A percentile compares a stretch with the other conserved stretches of the same genome.
These are phyloP conservation scores for Zophobas morio DNA, from an alignment of 1,140 invertebrate species.

Conservation along the genomic window DNA sequence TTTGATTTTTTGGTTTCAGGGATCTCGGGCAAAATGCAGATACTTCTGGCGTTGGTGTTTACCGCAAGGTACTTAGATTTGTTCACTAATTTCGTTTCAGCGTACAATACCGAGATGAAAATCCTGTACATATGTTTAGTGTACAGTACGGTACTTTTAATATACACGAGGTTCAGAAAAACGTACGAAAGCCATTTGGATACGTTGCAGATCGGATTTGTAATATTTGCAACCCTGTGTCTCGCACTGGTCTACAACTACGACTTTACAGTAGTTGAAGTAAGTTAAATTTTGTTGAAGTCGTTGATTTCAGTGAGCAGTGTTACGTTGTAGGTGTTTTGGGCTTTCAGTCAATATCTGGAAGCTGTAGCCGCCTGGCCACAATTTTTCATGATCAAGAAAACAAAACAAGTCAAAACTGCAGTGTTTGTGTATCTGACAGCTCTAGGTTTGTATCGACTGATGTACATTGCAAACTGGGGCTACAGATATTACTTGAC, in stretches of 20 bases:
- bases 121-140: neutral
- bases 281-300: neutral
- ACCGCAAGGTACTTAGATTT: neutral
- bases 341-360: neutral
- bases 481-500: neutral
- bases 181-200: no score
- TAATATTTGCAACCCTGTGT: no score
- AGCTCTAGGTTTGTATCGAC: neutral
- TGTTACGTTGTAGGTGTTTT: neutral
- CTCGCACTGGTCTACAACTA: neutral
- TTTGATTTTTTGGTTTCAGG: neutral
- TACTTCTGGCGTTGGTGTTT: neutral
- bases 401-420: neutral
- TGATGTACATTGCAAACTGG: neutral
- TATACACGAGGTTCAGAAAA: no score
- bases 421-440: neutral
- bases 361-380: neutral
- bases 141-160: neutral
- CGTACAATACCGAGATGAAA: neutral
- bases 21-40: neutral
- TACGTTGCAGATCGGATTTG: no score
- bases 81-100: neutral
- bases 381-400: neutral
- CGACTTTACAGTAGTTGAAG: neutral
- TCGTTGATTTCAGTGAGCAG: neutral